phyloP scores from a whole-genome alignment of 2,113 vertebrate species.

The Suncus etruscus region DNA sequence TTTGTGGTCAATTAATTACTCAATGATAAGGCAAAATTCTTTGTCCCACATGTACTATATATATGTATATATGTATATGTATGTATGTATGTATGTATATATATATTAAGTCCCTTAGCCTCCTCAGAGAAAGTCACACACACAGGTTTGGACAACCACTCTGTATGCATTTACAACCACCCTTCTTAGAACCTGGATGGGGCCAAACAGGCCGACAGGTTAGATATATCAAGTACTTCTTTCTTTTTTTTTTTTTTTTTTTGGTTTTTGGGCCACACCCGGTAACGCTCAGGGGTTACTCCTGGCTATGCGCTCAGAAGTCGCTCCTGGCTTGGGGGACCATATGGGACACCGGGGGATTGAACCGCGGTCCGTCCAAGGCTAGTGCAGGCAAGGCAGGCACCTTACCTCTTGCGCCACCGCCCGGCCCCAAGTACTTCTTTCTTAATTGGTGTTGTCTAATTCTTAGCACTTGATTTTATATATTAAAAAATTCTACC shows the following conservation, averaged over 20 bases:
- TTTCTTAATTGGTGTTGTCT: background rate
- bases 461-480: constrained; percentile 45
- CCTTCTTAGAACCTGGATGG: background rate
- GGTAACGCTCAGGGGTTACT: no score
- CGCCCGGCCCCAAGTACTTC: no score
- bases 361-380: no score
- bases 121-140: background rate
- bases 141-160: background rate
- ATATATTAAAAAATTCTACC: background rate
- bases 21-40: background rate
- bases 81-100: background rate
- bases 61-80: no score
- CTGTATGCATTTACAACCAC: background rate
- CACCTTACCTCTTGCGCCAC: no score
- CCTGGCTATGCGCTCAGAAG: no score
- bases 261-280: no score
- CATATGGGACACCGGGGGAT: no score
- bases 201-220: background rate
- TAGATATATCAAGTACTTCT: background rate
- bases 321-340: no score
- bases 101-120: constrained; percentile 6
- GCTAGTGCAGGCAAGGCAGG: no score
- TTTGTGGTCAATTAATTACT: constrained; percentile 21
- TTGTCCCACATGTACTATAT: background rate
- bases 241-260: no score